Evolutionary conservation across 1,140 invertebrate species (phyloP), one percentile per base, ranked within the genome.

Genomic region (Augochlora pura): DNA sequence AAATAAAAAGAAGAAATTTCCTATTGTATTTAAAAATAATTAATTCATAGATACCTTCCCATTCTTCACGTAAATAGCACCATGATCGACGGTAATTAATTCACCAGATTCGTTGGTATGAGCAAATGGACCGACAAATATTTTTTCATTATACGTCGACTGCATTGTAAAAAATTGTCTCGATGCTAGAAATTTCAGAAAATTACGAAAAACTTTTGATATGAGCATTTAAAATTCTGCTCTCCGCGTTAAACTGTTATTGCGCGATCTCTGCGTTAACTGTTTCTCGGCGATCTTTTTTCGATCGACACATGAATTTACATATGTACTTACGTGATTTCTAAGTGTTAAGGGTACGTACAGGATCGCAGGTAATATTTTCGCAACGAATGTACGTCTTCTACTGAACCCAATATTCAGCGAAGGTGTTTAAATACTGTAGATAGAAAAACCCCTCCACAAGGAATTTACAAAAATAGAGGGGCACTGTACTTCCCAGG

Each of bases 1-100:
- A 57, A 57, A n/a, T n/a, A 46, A 42, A 69, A 68, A 27, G 27
- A 39, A 62, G 9, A 49, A 69, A 46, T 25, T 3, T 67, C 18
- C 32, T 4, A 63, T 21, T 65, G 10, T 42, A 42, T 42, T n/a
- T 23, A 42, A n/a, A 42, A 42, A 14, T n/a, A 46, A 38, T 49
- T 49, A 7, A 21, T 16, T 0, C n/a, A 39, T 77, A 75, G 27
- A 88, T 91, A 93, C 94, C 88, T 92, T 93, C 81, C 91, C 93
- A 89, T 92, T 65, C 27, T 89, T 68, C 16, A 94, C 88, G 23
- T 93, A 86, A 74, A 95, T 88, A 81, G 90, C 92, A 72, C 90
- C 93, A 77, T 92, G 90, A 59, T 94, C 77, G 4, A 93, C 76
- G 49, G 92, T 76, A 70, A 92, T 76, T 23, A 94, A 80, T 80